Evolutionary conservation across 2,888 invertebrate genomes (phyloP).

Genomic region (Chironomus tentans): DNA sequence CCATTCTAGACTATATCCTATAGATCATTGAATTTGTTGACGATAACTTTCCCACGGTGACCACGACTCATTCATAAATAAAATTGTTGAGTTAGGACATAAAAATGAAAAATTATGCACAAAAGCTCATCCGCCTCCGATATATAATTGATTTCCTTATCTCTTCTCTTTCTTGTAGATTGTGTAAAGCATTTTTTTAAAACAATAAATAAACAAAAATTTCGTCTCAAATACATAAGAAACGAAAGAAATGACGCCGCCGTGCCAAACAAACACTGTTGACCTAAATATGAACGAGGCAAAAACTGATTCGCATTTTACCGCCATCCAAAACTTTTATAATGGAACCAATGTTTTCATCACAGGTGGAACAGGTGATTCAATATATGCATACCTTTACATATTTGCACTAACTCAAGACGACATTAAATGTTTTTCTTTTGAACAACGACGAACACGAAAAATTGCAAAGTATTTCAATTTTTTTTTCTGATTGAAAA

Average conservation of each 20-base stretch:
- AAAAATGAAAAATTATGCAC: too few species aligned
- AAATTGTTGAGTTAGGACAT: too few species aligned
- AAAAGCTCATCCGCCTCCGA: too few species aligned
- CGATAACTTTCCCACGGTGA: too few species aligned
- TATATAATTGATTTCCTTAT: not conserved
- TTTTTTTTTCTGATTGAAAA: too few species aligned
- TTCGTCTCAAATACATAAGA: not conserved
- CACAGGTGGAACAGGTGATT: constrained; percentile 49
- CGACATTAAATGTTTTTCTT: too few species aligned
- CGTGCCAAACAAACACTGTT: constrained; percentile 9
- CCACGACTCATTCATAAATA: too few species aligned
- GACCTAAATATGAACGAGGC: constrained; percentile 5
- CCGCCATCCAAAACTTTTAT: constrained; percentile 49
- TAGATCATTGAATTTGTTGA: too few species aligned
- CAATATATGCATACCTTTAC: not conserved
- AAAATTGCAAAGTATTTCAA: too few species aligned
- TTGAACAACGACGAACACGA: too few species aligned
- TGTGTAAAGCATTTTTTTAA: not conserved
- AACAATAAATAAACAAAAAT: not conserved
- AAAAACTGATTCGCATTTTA: constrained; percentile 31
- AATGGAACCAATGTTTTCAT: constrained; percentile 49
- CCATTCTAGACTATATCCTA: too few species aligned
- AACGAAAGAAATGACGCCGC: not conserved
- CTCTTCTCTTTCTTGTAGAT: not conserved
- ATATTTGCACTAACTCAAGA: too few species aligned